Evolutionary conservation across 2,113 vertebrate genomes (phyloP).

Genomic region (Nothoprocta pentlandii): DNA sequence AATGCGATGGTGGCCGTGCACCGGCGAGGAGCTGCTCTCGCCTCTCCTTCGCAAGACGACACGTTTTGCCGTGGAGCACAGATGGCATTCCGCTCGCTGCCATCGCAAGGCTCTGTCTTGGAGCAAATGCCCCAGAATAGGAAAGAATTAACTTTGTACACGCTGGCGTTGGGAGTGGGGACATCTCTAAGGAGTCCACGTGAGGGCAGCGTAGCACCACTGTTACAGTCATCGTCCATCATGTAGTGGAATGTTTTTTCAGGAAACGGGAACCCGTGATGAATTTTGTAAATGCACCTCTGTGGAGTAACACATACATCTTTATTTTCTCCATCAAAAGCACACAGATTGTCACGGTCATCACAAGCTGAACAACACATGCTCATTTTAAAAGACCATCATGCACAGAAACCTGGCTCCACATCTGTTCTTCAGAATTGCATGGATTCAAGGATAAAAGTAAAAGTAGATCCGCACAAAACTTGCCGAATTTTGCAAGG

Average conservation of each 20-base stretch:
- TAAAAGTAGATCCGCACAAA: too few relatives aligned
- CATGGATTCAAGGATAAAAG: too few relatives aligned
- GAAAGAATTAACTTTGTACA: rapidly evolving
- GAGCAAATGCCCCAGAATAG: not conserved
- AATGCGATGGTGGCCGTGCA: too few relatives aligned
- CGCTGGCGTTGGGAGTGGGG: rapidly evolving
- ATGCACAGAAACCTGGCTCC: rapidly evolving
- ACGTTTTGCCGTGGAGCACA: not conserved
- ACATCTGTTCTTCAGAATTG: too few relatives aligned
- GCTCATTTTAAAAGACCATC: not conserved
- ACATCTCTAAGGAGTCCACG: not conserved
- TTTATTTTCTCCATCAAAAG: rapidly evolving
- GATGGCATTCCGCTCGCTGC: not conserved
- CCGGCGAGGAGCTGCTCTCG: too few relatives aligned
- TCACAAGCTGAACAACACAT: not conserved
- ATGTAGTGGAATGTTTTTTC: rapidly evolving
- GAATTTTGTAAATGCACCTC: not conserved
- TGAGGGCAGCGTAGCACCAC: conserved; percentile 28
- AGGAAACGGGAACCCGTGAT: rapidly evolving
- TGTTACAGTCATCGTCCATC: rapidly evolving
- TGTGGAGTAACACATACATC: rapidly evolving
- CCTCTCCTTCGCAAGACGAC: not conserved
- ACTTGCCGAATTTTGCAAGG: too few relatives aligned
- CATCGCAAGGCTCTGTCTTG: rapidly evolving
- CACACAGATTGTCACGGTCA: not conserved